Percentiles rank a stretch among this genome's conserved stretches.
Conservation (phyloP, 2,113 vertebrate genomes). For the Chloropsis hardwickii region DNA sequence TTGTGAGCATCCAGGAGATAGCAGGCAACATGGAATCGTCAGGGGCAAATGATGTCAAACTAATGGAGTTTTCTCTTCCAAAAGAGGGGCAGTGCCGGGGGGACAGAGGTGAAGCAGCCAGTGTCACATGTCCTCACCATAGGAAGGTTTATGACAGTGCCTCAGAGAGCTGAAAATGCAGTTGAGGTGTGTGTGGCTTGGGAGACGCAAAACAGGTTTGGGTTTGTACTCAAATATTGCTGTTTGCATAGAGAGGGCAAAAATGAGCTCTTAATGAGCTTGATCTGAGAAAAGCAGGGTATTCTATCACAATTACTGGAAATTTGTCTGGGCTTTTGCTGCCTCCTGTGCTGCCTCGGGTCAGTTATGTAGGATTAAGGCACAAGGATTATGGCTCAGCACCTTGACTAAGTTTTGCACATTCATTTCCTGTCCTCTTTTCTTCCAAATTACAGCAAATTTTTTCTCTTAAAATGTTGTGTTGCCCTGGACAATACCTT, state of each 20-base stretch:
- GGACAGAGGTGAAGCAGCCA: neutral
- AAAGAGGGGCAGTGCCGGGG: neutral
- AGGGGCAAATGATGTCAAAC: neutral
- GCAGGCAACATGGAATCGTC: neutral
- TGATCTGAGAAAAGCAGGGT: neutral
- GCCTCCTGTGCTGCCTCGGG: neutral
- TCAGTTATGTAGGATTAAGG: neutral
- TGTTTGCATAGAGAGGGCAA: rapidly evolving
- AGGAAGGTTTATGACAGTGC: neutral
- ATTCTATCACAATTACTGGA: neutral
- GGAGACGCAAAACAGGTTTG: neutral
- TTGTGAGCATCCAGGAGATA: neutral
- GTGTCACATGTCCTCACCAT: rapidly evolving
- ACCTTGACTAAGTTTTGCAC: neutral
- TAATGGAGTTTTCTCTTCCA: neutral
- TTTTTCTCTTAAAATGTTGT: neutral
- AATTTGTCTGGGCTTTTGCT: neutral
- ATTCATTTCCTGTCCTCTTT: neutral
- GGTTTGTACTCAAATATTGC: neutral
- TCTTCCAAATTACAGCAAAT: neutral
- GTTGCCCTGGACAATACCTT: neutral
- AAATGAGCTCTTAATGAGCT: neutral
- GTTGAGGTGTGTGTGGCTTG: neutral
- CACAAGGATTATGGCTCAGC: neutral
- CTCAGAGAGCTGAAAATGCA: neutral